Percentiles rank a stretch among this genome's conserved stretches.
These are phyloP conservation scores for Loxodonta africana DNA, from an alignment of 2,113 vertebrate species.

Conservation along the genomic window DNA sequence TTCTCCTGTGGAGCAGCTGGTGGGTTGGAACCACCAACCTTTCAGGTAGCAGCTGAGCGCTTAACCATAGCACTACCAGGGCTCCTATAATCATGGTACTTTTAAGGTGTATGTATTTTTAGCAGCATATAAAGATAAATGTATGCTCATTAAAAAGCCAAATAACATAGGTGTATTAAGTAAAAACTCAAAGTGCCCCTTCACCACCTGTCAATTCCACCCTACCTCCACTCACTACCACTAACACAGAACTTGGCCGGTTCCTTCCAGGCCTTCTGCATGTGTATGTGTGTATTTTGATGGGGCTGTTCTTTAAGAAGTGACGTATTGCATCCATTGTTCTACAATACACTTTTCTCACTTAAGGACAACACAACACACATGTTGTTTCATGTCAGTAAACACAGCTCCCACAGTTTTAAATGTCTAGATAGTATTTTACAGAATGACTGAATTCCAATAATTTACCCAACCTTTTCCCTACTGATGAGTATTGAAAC, in stretches of 20 bases:
- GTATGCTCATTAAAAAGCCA: neutral
- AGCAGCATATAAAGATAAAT: neutral
- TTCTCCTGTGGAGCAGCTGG: no score
- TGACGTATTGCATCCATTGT: neutral
- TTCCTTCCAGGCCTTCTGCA: neutral
- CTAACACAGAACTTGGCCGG: neutral
- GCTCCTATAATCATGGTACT: no score
- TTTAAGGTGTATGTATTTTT: neutral
- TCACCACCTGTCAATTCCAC: neutral
- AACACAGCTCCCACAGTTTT: neutral
- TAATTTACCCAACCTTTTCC: no score
- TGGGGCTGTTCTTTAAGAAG: neutral
- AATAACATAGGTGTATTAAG: neutral
- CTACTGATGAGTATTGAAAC: neutral
- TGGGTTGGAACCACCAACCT: no score
- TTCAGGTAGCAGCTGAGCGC: no score
- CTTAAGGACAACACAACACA: neutral
- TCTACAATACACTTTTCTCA: neutral
- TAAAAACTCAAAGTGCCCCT: neutral
- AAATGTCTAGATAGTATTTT: neutral
- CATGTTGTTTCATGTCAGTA: neutral
- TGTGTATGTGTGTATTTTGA: neutral
- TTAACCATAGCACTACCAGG: no score
- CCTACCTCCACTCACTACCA: rapidly evolving
- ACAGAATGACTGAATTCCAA: neutral